phyloP scores from a whole-genome alignment of 2,113 vertebrate species.

The Otus sunia region DNA sequence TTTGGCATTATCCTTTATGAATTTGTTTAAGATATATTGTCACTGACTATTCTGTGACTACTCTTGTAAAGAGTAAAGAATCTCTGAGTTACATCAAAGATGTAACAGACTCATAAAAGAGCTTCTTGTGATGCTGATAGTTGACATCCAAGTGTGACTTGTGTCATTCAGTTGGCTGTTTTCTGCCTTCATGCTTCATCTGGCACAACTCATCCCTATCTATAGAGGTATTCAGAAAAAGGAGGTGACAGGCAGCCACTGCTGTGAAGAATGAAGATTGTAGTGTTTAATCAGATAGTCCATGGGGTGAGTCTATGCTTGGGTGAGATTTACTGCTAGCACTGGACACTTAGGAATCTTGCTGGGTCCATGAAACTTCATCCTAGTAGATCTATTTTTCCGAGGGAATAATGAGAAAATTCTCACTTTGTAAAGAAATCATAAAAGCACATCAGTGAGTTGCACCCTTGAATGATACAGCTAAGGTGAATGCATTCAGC shows the following conservation, averaged over 20 bases:
- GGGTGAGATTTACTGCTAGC: constrained; percentile 15
- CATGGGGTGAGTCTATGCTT: neutral
- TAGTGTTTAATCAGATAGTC: constrained; percentile 54
- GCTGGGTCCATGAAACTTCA: constrained; percentile 24
- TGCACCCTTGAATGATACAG: constrained; percentile 6
- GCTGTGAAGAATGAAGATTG: constrained; percentile 40
- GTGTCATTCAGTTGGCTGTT: constrained; percentile 53
- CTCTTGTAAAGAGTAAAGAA: neutral
- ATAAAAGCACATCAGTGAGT: constrained; percentile 50
- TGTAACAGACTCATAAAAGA: constrained; percentile 29
- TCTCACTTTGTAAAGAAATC: constrained; percentile 49
- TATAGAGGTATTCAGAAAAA: constrained; percentile 34
- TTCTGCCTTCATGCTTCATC: constrained; percentile 63
- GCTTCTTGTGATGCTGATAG: constrained; percentile 32
- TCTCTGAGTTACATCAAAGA: constrained; percentile 17
- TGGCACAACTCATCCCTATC: constrained; percentile 55
- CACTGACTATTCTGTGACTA: neutral
- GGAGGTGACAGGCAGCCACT: constrained; percentile 32
- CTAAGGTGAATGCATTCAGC: neutral
- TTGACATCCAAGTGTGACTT: constrained; percentile 46
- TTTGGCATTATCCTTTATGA: neutral
- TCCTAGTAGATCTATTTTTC: neutral
- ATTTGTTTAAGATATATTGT: neutral
- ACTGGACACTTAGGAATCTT: constrained; percentile 23
- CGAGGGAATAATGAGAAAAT: constrained; percentile 40